phyloP scores from a whole-genome alignment of 2,797 vertebrate genomes.

The Poecilia picta region DNA sequence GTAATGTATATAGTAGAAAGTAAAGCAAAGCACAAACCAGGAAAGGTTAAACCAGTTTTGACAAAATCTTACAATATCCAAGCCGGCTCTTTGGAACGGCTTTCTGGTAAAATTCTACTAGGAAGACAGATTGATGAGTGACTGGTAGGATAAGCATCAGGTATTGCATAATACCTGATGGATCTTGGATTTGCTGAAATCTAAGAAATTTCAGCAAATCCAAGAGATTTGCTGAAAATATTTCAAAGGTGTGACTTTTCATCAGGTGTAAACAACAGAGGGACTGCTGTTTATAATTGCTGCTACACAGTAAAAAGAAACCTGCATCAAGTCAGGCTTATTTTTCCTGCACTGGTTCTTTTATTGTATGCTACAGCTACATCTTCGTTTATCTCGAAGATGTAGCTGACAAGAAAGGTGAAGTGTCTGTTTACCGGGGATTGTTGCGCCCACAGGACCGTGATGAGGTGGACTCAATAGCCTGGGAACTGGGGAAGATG shows the following conservation, averaged over 20 bases:
- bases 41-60: background rate
- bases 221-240: conserved; percentile 19
- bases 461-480: background rate
- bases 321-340: background rate
- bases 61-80: background rate
- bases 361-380: background rate
- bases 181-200: too few relatives aligned
- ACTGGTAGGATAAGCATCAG: background rate
- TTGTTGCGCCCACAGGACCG: background rate
- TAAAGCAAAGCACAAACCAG: background rate
- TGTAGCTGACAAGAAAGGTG: background rate
- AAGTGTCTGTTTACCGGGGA: background rate
- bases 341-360: background rate
- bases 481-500: too few relatives aligned
- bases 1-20: background rate
- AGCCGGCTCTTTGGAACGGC: background rate
- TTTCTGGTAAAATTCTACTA: background rate
- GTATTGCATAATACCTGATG: too few relatives aligned
- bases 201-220: too few relatives aligned
- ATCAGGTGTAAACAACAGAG: background rate
- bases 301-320: too few relatives aligned
- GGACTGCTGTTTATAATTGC: background rate
- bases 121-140: background rate
- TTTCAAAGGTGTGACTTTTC: conserved; percentile 21
- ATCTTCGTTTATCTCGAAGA: background rate